Base-by-base conservation (phyloP, 2,888 invertebrate species). In the Melipona bicolor region DNA sequence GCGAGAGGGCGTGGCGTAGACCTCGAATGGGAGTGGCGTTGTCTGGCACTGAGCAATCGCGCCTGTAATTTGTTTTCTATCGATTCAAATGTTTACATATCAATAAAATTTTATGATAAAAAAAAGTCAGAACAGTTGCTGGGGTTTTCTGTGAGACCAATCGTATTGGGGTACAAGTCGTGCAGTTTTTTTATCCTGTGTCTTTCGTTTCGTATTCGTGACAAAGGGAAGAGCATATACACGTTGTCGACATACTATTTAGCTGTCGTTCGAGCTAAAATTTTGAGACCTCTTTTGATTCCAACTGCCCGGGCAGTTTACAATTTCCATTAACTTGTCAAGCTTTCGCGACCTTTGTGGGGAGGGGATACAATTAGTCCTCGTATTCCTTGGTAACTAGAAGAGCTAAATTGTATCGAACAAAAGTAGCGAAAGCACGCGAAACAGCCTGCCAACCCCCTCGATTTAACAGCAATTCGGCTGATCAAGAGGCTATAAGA, bases 391-490 rank as follows among this genome's bases (percentile, higher is more conserved):
- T 24, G 6, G 19, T 24, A 56, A 72, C 61, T 21, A 15, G 43
- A 49, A 15, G 13, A 15, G 19, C 27, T 43, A 2, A 43, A 21
- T 61, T 49, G 21, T 21, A n/a, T 72, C 15, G 56, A 15, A 21
- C 27, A 15, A 59, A 56, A 21, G 59, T 71, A 43, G 24, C 19
- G 11, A 24, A 24, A 0, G 24, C 24, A 24, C 43, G 21, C 24
- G 3, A 24, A 21, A 6, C 24, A 15, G 13, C 11, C 11, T 4
- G n/a, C 0, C 32, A 0, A 0, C 32, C 9, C 27, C 72, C 49
- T 72, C 43, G 72, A 27, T 61, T 61, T 27, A 72, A 61, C 49
- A 27, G 49, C 43, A 72, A 72, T 15, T 61, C 49, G 61, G 27
- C n/a, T 70, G 56, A 70, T 36, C 54, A 32, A 54, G 52, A 59